These are phyloP conservation scores for Myotis daubentonii DNA, from an alignment of 2,797 vertebrate genomes.

Conservation along the genomic window DNA sequence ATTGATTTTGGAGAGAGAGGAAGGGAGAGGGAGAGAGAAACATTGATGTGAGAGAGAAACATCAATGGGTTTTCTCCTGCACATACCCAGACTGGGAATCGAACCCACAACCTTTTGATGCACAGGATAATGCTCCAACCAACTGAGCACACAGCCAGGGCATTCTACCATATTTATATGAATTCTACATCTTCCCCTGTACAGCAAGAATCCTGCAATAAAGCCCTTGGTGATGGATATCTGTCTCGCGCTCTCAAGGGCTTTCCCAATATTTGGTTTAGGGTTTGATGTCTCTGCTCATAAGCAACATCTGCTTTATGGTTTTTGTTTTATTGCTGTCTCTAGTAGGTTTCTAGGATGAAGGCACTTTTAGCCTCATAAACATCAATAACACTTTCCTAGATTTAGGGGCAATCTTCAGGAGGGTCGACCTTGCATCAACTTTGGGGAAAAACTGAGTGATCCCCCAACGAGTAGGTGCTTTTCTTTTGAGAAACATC, in stretches of 20 bases:
- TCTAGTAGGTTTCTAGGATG: not conserved
- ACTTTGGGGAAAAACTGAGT: rapidly evolving
- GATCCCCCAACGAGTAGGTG: not conserved
- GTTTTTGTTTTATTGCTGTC: not conserved
- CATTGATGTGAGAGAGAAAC: not conserved
- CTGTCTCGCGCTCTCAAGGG: rapidly evolving
- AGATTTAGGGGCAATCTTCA: not conserved
- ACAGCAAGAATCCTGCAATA: too few relatives aligned
- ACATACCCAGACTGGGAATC: not conserved
- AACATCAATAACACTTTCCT: not conserved
- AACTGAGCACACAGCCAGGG: too few relatives aligned
- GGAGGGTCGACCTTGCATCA: not conserved
- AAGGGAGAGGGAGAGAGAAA: not conserved
- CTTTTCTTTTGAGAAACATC: too few relatives aligned
- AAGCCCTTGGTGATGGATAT: not conserved
- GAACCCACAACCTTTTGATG: not conserved
- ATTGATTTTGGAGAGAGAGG: not conserved
- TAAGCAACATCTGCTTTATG: not conserved
- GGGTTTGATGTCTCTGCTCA: not conserved
- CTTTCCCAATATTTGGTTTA: not conserved
- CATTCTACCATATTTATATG: not conserved
- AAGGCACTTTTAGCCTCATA: not conserved
- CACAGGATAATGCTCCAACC: not conserved
- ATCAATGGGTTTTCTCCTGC: not conserved
- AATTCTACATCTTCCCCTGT: not conserved